phyloP scores from a whole-genome alignment of 1,140 invertebrate genomes.

The Phymorhynchus buccinoides region DNA sequence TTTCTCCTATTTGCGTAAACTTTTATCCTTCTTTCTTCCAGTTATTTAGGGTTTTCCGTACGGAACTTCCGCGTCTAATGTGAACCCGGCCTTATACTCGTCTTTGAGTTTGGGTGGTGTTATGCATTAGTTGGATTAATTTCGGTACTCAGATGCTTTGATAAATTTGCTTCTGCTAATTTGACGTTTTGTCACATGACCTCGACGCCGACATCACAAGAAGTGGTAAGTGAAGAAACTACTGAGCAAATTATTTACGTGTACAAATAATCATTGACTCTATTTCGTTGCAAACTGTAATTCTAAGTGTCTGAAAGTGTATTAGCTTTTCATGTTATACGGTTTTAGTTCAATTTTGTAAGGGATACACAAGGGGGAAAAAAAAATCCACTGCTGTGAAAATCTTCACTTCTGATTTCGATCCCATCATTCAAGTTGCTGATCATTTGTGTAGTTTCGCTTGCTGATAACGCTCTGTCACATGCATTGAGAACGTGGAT shows the following conservation, averaged over 20 bases:
- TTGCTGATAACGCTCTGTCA: neutral
- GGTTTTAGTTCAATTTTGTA: neutral
- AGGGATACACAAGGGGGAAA: neutral
- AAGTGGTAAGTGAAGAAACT: slow-evolving; percentile 8
- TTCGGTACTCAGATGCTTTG: too few species aligned
- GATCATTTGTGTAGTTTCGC: neutral
- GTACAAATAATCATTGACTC: neutral
- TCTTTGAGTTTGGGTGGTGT: too few species aligned
- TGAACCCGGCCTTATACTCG: too few species aligned
- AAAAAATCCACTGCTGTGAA: neutral
- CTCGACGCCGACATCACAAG: slow-evolving; percentile 8
- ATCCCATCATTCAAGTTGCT: neutral
- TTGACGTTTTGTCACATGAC: slow-evolving; percentile 25
- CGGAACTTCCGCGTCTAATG: too few species aligned
- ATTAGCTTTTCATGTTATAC: neutral
- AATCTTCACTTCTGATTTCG: neutral
- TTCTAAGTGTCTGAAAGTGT: neutral
- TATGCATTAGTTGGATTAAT: too few species aligned
- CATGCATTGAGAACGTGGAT: neutral
- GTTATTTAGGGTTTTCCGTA: too few species aligned
- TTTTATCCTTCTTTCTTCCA: too few species aligned
- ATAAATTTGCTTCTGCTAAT: neutral
- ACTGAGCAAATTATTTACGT: neutral
- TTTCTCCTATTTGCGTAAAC: too few species aligned
- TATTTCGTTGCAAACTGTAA: neutral